phyloP scores from a whole-genome alignment of 2,113 vertebrate species.

The Microtus pennsylvanicus region DNA sequence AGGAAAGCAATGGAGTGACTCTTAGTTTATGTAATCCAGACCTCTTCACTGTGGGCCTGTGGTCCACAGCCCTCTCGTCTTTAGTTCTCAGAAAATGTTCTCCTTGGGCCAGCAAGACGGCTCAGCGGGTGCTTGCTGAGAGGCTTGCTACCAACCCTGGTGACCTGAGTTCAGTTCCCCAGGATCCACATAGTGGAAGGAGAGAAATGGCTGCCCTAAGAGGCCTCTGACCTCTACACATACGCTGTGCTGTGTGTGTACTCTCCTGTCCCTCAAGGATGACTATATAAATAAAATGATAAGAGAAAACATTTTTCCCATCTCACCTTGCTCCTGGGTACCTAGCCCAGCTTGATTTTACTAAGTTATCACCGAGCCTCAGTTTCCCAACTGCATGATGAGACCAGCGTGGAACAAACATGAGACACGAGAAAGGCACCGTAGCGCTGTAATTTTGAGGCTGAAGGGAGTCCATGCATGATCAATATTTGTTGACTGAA shows the following conservation, averaged over 20 bases:
- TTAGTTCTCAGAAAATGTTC: background rate
- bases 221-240: background rate
- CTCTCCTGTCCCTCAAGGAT: background rate
- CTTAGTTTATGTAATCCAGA: background rate
- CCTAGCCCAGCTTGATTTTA: background rate
- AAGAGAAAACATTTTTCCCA: background rate
- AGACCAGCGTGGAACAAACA: background rate
- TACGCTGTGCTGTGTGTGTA: background rate
- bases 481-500: background rate
- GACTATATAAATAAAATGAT: background rate
- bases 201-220: no score
- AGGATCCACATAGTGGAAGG: background rate
- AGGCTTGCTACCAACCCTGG: background rate
- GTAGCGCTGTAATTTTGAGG: background rate
- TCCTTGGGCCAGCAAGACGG: background rate
- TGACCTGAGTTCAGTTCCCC: background rate
- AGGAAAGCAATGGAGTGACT: no score
- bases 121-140: background rate
- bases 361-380: background rate
- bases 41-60: background rate
- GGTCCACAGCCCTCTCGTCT: fast-evolving
- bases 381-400: background rate
- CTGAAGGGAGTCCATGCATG: background rate
- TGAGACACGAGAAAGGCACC: background rate
- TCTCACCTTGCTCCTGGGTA: background rate